Percentiles rank a stretch among this genome's conserved stretches.
Conservation (phyloP, 2,113 vertebrate genomes). For the Xyrauchen texanus region DNA sequence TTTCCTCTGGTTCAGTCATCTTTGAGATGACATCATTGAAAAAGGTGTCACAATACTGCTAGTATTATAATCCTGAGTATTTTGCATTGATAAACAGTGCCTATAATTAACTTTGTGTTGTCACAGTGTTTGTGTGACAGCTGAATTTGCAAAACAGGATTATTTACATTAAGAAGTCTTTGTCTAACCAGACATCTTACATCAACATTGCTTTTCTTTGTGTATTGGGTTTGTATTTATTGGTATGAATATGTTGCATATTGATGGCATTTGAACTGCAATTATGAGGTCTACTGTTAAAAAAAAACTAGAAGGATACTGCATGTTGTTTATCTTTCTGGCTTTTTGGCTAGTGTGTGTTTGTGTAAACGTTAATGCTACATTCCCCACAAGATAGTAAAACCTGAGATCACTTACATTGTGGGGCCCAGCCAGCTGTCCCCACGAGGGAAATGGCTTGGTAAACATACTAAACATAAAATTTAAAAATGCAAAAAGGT, state of each 20-base stretch:
- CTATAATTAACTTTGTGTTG: not conserved
- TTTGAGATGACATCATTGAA: slow-evolving; percentile 55
- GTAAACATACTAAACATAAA: too few relatives aligned
- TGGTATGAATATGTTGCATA: slow-evolving; percentile 21
- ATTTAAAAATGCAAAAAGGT: too few relatives aligned
- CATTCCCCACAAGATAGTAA: too few relatives aligned
- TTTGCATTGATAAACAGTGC: not conserved
- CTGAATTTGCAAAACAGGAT: not conserved
- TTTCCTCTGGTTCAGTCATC: slow-evolving; percentile 26
- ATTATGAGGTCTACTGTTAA: slow-evolving; percentile 28
- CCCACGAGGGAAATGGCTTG: too few relatives aligned
- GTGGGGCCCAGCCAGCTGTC: too few relatives aligned
- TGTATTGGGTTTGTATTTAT: not conserved
- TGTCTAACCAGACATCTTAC: not conserved
- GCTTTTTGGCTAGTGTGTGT: slow-evolving; percentile 6
- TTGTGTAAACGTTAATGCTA: not conserved
- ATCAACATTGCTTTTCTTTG: not conserved
- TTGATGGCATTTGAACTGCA: slow-evolving; percentile 33
- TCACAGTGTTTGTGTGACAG: not conserved
- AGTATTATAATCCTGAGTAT: slow-evolving; percentile 12
- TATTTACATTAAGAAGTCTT: slow-evolving; percentile 12
- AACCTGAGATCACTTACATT: too few relatives aligned
- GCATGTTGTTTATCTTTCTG: slow-evolving; percentile 45
- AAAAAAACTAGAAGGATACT: slow-evolving; percentile 43
- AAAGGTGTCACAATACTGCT: slow-evolving; percentile 35